Percentiles rank a stretch among this genome's conserved stretches.
phyloP scores from a whole-genome alignment of 2,888 invertebrate genomes.

The Athetis lepigone region DNA sequence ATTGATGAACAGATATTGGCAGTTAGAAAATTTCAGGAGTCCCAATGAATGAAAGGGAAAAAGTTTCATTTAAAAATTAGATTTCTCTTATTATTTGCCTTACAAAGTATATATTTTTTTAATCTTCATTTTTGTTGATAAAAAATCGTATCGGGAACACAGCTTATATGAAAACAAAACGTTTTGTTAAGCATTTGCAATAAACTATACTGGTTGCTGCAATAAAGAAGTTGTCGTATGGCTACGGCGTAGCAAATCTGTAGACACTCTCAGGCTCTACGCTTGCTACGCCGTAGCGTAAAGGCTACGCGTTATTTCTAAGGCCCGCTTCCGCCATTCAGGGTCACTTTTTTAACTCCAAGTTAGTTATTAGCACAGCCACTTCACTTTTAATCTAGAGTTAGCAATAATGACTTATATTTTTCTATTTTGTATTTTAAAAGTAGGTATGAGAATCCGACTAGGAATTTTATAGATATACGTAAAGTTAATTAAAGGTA shows the following conservation, averaged over 20 bases:
- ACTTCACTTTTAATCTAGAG: too few relatives aligned
- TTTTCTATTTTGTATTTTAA: too few relatives aligned
- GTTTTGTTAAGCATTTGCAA: slow-evolving; percentile 17
- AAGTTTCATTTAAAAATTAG: too few relatives aligned
- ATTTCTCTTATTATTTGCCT: too few relatives aligned
- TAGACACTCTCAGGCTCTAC: slow-evolving; percentile 14
- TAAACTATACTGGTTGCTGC: slow-evolving; percentile 13
- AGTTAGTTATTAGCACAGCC: too few relatives aligned
- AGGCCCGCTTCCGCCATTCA: neutral
- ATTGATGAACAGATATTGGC: neutral
- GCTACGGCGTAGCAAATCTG: slow-evolving; percentile 31
- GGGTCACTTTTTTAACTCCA: neutral
- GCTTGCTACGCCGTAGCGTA: slow-evolving; percentile 40
- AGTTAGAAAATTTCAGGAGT: neutral
- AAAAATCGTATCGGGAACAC: neutral
- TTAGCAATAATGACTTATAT: too few relatives aligned
- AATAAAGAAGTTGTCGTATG: slow-evolving; percentile 15
- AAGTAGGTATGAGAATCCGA: too few relatives aligned
- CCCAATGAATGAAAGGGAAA: too few relatives aligned
- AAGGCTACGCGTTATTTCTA: slow-evolving; percentile 12
- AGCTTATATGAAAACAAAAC: neutral
- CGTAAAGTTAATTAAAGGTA: too few relatives aligned
- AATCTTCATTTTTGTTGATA: neutral
- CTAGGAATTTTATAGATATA: too few relatives aligned
- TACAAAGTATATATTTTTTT: too few relatives aligned